phyloP scores from a whole-genome alignment of 2,888 invertebrate species.

The Agrypnus murinus region DNA sequence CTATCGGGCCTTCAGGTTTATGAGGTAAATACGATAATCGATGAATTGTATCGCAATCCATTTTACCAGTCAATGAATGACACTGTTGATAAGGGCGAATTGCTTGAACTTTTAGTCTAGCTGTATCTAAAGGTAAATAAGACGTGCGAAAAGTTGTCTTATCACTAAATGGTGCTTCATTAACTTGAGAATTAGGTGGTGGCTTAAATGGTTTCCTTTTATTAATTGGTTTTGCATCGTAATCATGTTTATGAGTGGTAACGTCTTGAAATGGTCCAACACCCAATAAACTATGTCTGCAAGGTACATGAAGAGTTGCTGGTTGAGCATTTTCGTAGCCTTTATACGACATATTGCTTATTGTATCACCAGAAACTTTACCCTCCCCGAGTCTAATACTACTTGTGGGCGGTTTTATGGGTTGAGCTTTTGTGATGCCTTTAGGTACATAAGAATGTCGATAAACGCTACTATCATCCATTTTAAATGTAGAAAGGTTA shows the following conservation, averaged over 20 bases:
- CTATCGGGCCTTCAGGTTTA: constrained; percentile 3
- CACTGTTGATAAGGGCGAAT: constrained; percentile 16
- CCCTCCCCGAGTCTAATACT: constrained; percentile 60
- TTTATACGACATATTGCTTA: constrained; percentile 76
- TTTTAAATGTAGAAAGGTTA: constrained; percentile 13
- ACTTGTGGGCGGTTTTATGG: constrained; percentile 60
- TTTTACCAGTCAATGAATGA: constrained; percentile 25
- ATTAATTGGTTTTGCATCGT: constrained; percentile 73
- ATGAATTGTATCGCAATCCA: constrained; percentile 70
- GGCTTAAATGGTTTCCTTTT: constrained; percentile 71
- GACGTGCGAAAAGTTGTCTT: constrained; percentile 45
- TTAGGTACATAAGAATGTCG: constrained; percentile 19
- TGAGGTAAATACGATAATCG: constrained; percentile 74
- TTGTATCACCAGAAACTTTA: constrained; percentile 61
- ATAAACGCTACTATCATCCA: constrained; percentile 42
- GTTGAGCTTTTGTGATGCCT: constrained; percentile 56
- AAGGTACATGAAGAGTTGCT: constrained; percentile 72
- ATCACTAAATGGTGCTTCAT: constrained; percentile 68
- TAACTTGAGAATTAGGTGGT: constrained; percentile 66
- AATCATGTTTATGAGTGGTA: constrained; percentile 80
- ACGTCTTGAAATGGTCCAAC: constrained; percentile 77
- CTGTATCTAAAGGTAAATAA: constrained; percentile 31
- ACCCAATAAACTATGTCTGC: constrained; percentile 74
- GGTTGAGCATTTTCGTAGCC: constrained; percentile 71
- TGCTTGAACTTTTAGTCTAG: constrained; percentile 16